Conservation (phyloP, 2,888 invertebrate genomes). For the Tinea pellionella region DNA sequence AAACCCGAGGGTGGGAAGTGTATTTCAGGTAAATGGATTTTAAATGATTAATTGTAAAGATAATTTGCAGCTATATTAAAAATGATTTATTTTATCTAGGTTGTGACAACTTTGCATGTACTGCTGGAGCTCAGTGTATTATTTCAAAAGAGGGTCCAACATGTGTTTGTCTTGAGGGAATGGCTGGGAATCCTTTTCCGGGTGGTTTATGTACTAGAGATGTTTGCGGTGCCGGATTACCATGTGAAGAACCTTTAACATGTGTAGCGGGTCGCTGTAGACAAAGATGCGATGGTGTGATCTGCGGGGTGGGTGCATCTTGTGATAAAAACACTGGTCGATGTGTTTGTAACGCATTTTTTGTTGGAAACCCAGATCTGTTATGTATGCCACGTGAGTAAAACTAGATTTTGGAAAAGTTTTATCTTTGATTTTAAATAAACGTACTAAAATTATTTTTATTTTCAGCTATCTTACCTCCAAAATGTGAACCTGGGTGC, state of each 20-base stretch:
- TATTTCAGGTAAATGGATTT: slow-evolving; percentile 74
- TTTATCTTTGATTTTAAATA: not conserved
- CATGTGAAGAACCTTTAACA: slow-evolving; percentile 82
- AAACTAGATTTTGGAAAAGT: not conserved
- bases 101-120: slow-evolving; percentile 82
- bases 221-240: slow-evolving; percentile 80
- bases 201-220: slow-evolving; percentile 88
- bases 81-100: slow-evolving; percentile 57
- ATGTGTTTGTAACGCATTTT: slow-evolving; percentile 88
- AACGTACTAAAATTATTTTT: slow-evolving; percentile 16
- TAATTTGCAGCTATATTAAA: not conserved
- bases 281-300: slow-evolving; percentile 86
- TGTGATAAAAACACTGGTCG: slow-evolving; percentile 84
- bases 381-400: slow-evolving; percentile 92
- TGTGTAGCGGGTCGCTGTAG: slow-evolving; percentile 91
- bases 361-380: slow-evolving; percentile 89
- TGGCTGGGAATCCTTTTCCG: slow-evolving; percentile 90
- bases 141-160: slow-evolving; percentile 86
- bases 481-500: slow-evolving; percentile 83
- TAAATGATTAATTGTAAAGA: not conserved
- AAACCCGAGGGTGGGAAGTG: slow-evolving; percentile 86
- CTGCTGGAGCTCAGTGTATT: slow-evolving; percentile 85
- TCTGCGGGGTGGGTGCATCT: slow-evolving; percentile 89
- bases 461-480: slow-evolving; percentile 78
- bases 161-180: slow-evolving; percentile 88